Evolutionary conservation across 2,797 vertebrate genomes (phyloP).

Genomic region (Sternarchorhynchus goeldii): DNA sequence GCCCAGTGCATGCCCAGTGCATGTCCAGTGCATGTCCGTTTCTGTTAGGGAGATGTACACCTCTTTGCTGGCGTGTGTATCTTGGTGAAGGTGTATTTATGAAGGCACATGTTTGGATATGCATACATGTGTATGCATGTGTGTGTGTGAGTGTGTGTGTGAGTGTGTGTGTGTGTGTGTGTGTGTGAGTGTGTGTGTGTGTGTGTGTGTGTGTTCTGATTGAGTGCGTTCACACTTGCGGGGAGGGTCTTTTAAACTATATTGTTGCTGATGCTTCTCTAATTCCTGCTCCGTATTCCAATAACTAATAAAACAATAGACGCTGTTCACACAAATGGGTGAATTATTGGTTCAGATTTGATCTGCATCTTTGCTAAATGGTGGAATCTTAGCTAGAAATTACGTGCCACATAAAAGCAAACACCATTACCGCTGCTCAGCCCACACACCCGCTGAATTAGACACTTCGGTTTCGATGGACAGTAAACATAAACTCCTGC

Average conservation of each 20-base stretch:
- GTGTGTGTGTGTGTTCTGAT: conserved; percentile 2
- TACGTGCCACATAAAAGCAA: conserved; percentile 35
- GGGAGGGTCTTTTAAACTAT: conserved; percentile 19
- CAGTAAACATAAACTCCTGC: conserved; percentile 26
- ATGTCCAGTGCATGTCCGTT: too few species aligned
- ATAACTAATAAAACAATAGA: conserved; percentile 41
- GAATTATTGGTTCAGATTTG: conserved; percentile 28
- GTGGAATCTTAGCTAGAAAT: conserved; percentile 36
- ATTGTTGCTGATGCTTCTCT: conserved; percentile 33
- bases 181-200: too few species aligned
- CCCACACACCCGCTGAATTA: conserved; percentile 35
- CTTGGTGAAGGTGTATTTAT: conserved; percentile 1
- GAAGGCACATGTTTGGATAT: too few species aligned
- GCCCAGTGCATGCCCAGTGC: too few species aligned
- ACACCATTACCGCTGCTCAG: conserved; percentile 40
- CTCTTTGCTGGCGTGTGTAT: background rate
- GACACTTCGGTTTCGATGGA: conserved; percentile 37
- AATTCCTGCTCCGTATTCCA: conserved; percentile 35
- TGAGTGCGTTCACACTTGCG: conserved; percentile 6
- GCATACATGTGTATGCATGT: background rate
- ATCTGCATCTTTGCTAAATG: conserved; percentile 26
- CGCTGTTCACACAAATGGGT: conserved; percentile 33
- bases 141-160: background rate
- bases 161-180: too few species aligned
- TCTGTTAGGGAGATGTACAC: too few species aligned